Percentiles rank a stretch among this genome's conserved stretches.
These are phyloP conservation scores for Euwallacea fornicatus DNA, from an alignment of 1,140 invertebrate species.

Conservation along the genomic window DNA sequence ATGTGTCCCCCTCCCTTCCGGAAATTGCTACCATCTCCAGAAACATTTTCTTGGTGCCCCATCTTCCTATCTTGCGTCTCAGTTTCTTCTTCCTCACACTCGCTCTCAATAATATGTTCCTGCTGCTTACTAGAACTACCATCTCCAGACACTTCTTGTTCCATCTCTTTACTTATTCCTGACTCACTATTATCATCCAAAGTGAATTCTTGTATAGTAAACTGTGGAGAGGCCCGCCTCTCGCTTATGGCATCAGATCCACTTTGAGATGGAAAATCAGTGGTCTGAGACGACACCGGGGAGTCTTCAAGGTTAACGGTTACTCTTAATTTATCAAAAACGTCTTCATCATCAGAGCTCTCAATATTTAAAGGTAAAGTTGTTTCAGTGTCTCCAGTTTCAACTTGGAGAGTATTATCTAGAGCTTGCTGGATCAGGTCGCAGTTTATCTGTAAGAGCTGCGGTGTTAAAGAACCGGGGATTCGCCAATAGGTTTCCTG, in stretches of 20 bases:
- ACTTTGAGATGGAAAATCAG: background rate
- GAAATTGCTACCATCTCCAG: background rate
- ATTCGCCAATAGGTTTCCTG: slow-evolving; percentile 65
- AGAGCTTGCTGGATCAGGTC: slow-evolving; percentile 55
- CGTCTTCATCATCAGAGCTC: slow-evolving; percentile 46
- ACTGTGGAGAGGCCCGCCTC: background rate
- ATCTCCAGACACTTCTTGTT: background rate
- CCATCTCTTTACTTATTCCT: slow-evolving; percentile 27
- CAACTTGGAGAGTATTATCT: slow-evolving; percentile 51
- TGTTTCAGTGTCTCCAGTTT: slow-evolving; percentile 33
- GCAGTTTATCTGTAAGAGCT: slow-evolving; percentile 55
- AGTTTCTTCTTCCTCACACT: background rate
- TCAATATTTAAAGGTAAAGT: slow-evolving; percentile 25
- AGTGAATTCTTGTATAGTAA: background rate
- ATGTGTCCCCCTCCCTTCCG: slow-evolving; percentile 24
- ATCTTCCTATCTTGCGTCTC: too few species aligned
- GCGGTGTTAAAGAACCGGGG: slow-evolving; percentile 55
- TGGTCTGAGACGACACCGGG: background rate
- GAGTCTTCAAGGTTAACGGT: background rate
- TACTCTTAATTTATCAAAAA: slow-evolving; percentile 47
- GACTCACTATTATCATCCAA: slow-evolving; percentile 27
- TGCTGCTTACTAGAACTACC: background rate
- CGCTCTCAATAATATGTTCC: background rate
- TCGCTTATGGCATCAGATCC: too few species aligned
- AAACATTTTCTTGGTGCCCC: too few species aligned